A percentile compares a stretch with the other conserved stretches of the same genome.
These are phyloP conservation scores for Apis mellifera DNA, from an alignment of 1,140 invertebrate species.

Conservation along the genomic window Amel_HAv3.1 CM009941.2:9643001-9643500, in stretches of 20 bases:
- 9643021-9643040: neutral
- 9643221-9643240: neutral
- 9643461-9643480: neutral
- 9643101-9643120: neutral
- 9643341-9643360: neutral
- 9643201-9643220: neutral
- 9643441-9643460: neutral
- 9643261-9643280: no score
- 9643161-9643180: no score
- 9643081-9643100: neutral
- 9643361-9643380: neutral
- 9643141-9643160: neutral
- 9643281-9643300: neutral
- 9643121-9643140: neutral
- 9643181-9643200: no score
- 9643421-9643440: neutral
- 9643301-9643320: neutral
- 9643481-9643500: neutral
- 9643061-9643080: neutral
- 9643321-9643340: no score
- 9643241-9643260: neutral
- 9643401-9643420: no score
- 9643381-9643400: no score
- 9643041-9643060: slow-evolving; percentile 6
- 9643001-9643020: neutral